Conservation (phyloP, 2,113 vertebrate species). For the Otocyon megalotis region DNA sequence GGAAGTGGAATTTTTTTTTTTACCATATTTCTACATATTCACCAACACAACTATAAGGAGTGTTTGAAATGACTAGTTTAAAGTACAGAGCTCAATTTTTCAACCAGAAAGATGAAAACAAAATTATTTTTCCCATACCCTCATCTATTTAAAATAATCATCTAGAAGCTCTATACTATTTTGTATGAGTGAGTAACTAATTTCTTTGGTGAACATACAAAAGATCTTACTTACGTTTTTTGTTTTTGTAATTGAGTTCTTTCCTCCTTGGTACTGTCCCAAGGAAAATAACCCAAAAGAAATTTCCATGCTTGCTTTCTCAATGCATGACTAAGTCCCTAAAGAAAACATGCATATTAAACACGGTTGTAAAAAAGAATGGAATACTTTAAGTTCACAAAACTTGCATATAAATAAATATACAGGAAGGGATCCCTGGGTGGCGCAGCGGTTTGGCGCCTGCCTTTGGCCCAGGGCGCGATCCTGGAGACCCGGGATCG, state of each 20-base stretch:
- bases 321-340: conserved; percentile 94
- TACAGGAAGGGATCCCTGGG: no score
- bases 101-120: conserved; percentile 52
- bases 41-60: neutral
- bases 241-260: conserved; percentile 92
- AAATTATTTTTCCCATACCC: conserved; percentile 24
- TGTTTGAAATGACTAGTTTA: neutral
- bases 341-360: conserved; percentile 63
- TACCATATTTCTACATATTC: conserved; percentile 11
- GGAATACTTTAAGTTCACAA: neutral
- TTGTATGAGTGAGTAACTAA: conserved; percentile 3
- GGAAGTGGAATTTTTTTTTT: neutral
- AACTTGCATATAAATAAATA: conserved; percentile 6
- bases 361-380: conserved; percentile 31
- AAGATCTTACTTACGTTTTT: conserved; percentile 90
- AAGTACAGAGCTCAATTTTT: conserved; percentile 58
- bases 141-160: conserved; percentile 20
- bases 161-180: conserved; percentile 11
- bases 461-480: no score
- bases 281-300: conserved; percentile 95
- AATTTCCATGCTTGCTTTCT: conserved; percentile 98
- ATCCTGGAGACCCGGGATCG: no score
- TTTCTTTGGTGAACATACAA: conserved; percentile 58
- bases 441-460: no score
- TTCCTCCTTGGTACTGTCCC: conserved; percentile 95